phyloP scores from a whole-genome alignment of 2,113 vertebrate genomes.

The Larimichthys crocea region DNA sequence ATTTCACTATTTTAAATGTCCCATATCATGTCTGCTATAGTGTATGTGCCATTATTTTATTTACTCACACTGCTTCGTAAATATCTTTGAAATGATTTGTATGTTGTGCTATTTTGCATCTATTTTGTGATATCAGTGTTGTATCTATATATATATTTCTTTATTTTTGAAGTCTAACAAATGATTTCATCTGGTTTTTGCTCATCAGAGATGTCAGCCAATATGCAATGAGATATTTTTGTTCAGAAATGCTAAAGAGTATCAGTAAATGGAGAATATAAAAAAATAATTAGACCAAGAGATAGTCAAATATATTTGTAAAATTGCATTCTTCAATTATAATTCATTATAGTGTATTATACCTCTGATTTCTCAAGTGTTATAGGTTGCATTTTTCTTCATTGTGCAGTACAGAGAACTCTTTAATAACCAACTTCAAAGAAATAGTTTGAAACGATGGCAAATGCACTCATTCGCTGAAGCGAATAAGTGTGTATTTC shows the following conservation, averaged over 20 bases:
- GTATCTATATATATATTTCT: not conserved
- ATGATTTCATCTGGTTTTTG: not conserved
- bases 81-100: conserved; percentile 43
- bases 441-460: not conserved
- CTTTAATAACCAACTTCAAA: not conserved
- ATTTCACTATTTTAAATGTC: conserved; percentile 27
- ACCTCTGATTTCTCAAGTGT: not conserved
- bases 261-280: not conserved
- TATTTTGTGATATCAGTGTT: conserved; percentile 21
- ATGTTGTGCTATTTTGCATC: conserved; percentile 43
- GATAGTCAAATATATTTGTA: not conserved
- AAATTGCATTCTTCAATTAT: not conserved
- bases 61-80: conserved; percentile 48
- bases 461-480: not conserved
- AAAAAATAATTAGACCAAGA: not conserved
- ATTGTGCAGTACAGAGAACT: not conserved
- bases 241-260: not conserved
- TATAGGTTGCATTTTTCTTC: not conserved
- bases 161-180: not conserved
- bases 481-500: not conserved
- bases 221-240: not conserved
- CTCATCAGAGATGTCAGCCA: not conserved
- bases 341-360: not conserved
- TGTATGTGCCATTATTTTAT: conserved; percentile 46
- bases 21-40: conserved; percentile 15